Evolutionary conservation across 2,888 invertebrate genomes (phyloP), one percentile per base, ranked within the genome.

Genomic region (Microdon myrmicae): DNA sequence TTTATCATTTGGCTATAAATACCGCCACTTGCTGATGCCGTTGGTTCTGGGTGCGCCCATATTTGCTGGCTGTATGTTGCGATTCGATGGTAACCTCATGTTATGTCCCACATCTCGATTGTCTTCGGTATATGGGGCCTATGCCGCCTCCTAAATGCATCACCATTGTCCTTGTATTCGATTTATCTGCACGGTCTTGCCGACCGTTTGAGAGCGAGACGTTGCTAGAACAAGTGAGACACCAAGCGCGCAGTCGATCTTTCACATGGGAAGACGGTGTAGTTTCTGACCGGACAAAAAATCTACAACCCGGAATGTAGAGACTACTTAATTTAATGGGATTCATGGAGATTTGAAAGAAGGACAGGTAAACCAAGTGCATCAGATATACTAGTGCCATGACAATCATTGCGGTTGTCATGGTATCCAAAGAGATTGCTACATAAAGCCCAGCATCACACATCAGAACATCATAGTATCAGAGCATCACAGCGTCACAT

Each of bases 1-100:
- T 71, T 71, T 71, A 71, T 71, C 71, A 71, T 71, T 69, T 49
- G 47, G 69, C 69, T 71, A 70, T 70, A 71, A 71, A 71, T 71
- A 71, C 59, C 66, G 59, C 66, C 66, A 59, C 58, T 66, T 59
- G 66, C 59, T 59, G 59, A 59, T 53, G 64, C 35, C 51, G 56
- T 23, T 41, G 43, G 10, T 35, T 34, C 19, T 51, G 16, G n/a
- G 14, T 51, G 34, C 26, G 14, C 16, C n/a, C 31, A 9, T 13
- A 10, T 5, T 9, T 3, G 16, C 45, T 47, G 35, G 25, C 19
- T 22, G 19, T 48, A 28, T 32, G 19, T n/a, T 43, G 32, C 37
- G 23, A 26, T 49, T 38, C n/a, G n/a, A n/a, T n/a, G n/a, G n/a
- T 35, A 16, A 20, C 32, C 41, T 37, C 31, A 51, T 45, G 45